Conservation (phyloP, 2,888 invertebrate species). For the Glyphotaelius pellucidus region DNA sequence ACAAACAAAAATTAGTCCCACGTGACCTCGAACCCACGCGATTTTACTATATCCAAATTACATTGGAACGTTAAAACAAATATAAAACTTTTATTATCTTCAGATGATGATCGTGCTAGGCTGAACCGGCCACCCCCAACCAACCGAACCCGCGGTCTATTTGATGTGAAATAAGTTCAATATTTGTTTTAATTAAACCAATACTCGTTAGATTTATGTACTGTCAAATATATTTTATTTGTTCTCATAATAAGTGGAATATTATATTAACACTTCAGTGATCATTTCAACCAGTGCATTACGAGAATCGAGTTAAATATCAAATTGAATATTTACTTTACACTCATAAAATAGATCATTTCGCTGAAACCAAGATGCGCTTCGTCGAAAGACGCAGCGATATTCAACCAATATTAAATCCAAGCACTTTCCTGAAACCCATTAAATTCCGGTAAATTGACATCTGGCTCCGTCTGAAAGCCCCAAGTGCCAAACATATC, state of each 20-base stretch:
- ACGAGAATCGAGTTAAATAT: not conserved
- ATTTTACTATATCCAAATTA: not conserved
- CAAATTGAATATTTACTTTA: not conserved
- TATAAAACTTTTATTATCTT: not conserved
- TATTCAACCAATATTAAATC: not conserved
- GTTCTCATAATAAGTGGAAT: too few species aligned
- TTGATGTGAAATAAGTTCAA: too few species aligned
- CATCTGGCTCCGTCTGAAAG: not conserved
- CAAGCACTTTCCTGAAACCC: not conserved
- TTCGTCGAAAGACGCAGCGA: not conserved
- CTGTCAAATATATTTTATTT: too few species aligned
- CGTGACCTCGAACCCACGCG: not conserved
- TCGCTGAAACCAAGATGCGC: not conserved
- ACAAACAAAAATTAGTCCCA: not conserved
- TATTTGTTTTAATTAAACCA: too few species aligned
- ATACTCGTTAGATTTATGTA: too few species aligned
- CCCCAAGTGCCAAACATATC: not conserved
- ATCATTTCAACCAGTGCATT: not conserved
- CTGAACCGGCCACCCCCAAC: too few species aligned
- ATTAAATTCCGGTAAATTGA: not conserved
- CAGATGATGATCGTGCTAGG: not conserved
- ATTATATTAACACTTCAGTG: not conserved
- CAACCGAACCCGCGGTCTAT: too few species aligned
- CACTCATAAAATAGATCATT: not conserved
- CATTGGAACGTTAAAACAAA: not conserved